Percentiles rank a stretch among this genome's conserved stretches.
Evolutionary conservation across 2,113 vertebrate genomes (phyloP).

Genomic region (Centrocercus urophasianus): DNA sequence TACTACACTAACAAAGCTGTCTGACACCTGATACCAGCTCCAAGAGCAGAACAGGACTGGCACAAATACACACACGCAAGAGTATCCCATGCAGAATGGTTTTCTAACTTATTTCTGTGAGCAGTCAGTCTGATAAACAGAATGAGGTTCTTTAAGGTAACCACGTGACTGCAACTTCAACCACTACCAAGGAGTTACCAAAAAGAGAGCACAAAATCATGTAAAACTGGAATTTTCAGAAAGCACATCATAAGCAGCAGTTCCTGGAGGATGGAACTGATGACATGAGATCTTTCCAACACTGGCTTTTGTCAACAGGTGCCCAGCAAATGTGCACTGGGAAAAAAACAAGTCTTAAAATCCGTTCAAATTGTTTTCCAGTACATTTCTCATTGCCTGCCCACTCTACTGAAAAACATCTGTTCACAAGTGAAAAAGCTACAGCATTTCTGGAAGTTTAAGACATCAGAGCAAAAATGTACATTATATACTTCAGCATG

Average conservation of each 20-base stretch:
- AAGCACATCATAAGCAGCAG: not conserved
- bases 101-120: not conserved
- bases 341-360: not conserved
- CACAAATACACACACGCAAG: not conserved
- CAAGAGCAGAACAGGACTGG: not conserved
- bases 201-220: not conserved
- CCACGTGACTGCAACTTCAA: not conserved
- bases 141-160: not conserved
- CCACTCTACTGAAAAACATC: slow-evolving; percentile 44
- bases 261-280: not conserved
- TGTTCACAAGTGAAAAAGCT: slow-evolving; percentile 9
- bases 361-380: slow-evolving; percentile 17
- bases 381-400: not conserved
- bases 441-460: not conserved
- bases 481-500: fast-evolving
- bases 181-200: not conserved
- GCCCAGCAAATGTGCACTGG: not conserved
- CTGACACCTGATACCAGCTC: not conserved
- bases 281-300: slow-evolving; percentile 13
- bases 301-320: slow-evolving; percentile 43
- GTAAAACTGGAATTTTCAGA: not conserved
- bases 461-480: not conserved
- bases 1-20: not conserved
- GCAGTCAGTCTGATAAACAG: not conserved
- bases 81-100: not conserved